A percentile compares a stretch with the other conserved stretches of the same genome.
phyloP scores from a whole-genome alignment of 2,888 invertebrate genomes.

The Drosophila tripunctata region DNA sequence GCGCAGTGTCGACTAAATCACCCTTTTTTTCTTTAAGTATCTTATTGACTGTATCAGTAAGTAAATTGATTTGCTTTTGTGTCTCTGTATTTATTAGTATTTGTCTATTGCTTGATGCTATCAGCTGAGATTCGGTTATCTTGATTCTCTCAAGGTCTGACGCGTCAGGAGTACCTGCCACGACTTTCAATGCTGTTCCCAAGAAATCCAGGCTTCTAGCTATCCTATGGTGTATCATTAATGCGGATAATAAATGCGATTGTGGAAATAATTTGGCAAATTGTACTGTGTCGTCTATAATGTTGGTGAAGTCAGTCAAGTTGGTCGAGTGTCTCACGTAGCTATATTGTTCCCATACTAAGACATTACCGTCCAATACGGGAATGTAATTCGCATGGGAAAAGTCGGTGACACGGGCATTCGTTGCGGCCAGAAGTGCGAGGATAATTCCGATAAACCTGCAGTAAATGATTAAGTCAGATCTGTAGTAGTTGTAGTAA shows the following conservation, averaged over 20 bases:
- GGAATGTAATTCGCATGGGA: too few relatives aligned
- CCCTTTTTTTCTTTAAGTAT: neutral
- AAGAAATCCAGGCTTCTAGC: neutral
- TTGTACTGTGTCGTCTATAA: too few relatives aligned
- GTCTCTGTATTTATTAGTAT: neutral
- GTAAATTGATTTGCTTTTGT: neutral
- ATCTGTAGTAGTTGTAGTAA: too few relatives aligned
- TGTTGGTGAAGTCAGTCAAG: too few relatives aligned
- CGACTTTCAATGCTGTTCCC: neutral
- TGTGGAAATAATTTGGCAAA: too few relatives aligned
- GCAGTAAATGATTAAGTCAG: too few relatives aligned
- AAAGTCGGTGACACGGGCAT: too few relatives aligned
- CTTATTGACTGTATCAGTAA: neutral
- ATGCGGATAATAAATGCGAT: neutral
- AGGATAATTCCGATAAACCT: too few relatives aligned
- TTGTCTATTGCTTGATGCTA: constrained; percentile 1
- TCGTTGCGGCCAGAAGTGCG: too few relatives aligned
- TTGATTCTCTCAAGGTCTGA: neutral
- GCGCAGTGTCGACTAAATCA: neutral
- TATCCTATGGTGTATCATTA: neutral
- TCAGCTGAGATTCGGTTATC: neutral
- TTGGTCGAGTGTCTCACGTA: too few relatives aligned
- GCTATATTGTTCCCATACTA: too few relatives aligned
- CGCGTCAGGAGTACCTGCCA: neutral
- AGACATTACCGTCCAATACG: too few relatives aligned